These are phyloP conservation scores for Nomada ruficornis DNA, from an alignment of 2,888 invertebrate species.

Conservation along the genomic window DNA sequence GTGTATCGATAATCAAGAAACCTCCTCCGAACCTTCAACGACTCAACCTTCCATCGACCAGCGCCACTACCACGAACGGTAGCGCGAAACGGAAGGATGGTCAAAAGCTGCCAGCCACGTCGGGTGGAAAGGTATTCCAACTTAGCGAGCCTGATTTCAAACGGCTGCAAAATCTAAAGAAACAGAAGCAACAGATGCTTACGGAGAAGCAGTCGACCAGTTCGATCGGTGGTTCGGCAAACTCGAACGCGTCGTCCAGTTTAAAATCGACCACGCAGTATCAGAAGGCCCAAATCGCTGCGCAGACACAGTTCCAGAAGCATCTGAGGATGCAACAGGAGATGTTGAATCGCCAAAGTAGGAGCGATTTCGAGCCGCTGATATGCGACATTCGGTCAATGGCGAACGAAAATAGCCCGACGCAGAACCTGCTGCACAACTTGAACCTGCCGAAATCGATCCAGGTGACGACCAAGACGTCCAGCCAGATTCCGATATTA, in stretches of 20 bases:
- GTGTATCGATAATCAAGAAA: constrained; percentile 83
- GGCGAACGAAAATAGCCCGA: constrained; percentile 80
- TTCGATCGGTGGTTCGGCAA: constrained; percentile 40
- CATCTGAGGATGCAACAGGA: constrained; percentile 82
- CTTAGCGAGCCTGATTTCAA: constrained; percentile 92
- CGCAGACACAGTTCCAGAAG: constrained; percentile 80
- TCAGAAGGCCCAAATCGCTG: constrained; percentile 74
- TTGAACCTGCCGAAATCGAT: constrained; percentile 83
- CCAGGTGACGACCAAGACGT: constrained; percentile 81
- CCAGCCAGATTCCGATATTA: constrained; percentile 85
- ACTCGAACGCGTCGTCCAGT: constrained; percentile 64
- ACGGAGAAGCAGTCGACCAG: constrained; percentile 57
- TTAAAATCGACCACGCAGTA: constrained; percentile 63
- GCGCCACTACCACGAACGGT: constrained; percentile 63
- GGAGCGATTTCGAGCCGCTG: constrained; percentile 82
- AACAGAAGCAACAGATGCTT: constrained; percentile 83
- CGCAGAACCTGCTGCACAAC: constrained; percentile 81
- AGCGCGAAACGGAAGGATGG: constrained; percentile 83
- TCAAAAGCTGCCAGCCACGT: constrained; percentile 89
- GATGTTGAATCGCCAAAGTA: constrained; percentile 81
- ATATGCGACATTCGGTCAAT: constrained; percentile 82
- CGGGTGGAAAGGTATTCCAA: constrained; percentile 92
- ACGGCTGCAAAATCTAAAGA: constrained; percentile 86
- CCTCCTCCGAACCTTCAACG: constrained; percentile 82
- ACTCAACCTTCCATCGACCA: constrained; percentile 74